phyloP scores from a whole-genome alignment of 2,113 vertebrate genomes.

The Colinus virginianus region DNA sequence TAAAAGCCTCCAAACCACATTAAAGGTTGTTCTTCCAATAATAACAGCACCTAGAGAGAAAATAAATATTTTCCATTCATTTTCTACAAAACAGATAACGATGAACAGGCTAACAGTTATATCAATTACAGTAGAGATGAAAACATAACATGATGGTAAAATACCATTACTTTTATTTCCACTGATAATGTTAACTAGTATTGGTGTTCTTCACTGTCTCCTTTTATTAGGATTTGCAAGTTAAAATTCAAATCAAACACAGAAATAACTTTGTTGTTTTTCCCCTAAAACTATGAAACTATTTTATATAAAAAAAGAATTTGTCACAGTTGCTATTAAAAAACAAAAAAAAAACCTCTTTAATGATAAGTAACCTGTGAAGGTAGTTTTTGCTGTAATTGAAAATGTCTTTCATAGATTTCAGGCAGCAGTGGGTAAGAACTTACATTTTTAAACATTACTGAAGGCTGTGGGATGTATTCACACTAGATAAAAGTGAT shows the following conservation, averaged over 20 bases:
- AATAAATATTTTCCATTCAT: neutral
- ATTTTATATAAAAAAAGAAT: neutral
- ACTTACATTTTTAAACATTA: neutral
- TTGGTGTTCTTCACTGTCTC: neutral
- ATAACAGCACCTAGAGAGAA: neutral
- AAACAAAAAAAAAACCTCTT: neutral
- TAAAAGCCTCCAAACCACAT: neutral
- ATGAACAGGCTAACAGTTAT: neutral
- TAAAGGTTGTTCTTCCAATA: neutral
- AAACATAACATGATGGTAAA: neutral
- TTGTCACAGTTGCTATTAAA: neutral
- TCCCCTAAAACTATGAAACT: neutral
- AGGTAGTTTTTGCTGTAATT: neutral
- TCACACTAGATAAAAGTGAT: neutral
- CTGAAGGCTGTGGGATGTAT: neutral
- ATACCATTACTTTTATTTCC: neutral
- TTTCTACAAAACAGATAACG: neutral
- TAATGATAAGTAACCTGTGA: neutral
- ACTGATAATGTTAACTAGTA: neutral
- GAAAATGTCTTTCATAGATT: neutral
- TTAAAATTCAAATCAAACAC: neutral
- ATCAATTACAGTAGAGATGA: neutral
- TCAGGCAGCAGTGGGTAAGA: neutral
- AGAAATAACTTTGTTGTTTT: accelerated
- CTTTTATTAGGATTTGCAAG: accelerated